A percentile compares a stretch with the other conserved stretches of the same genome.
phyloP scores from a whole-genome alignment of 2,888 invertebrate genomes.

The Mesorhabditis spiculigera region DNA sequence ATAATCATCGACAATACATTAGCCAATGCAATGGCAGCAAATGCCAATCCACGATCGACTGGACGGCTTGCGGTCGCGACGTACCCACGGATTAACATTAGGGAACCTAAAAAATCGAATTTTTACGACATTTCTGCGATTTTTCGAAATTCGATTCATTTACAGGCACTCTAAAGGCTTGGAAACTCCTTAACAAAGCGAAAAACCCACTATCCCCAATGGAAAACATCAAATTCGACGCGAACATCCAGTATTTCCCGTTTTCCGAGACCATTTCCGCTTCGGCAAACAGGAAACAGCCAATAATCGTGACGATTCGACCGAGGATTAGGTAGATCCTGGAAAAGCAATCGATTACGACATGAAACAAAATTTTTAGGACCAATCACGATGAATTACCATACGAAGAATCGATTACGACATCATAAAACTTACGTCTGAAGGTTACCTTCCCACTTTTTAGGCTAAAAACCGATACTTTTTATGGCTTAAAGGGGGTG shows the following conservation, averaged over 20 bases:
- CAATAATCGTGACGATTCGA: slow-evolving; percentile 20
- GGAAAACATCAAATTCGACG: slow-evolving; percentile 25
- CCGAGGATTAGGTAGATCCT: slow-evolving; percentile 24
- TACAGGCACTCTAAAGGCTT: too few species aligned
- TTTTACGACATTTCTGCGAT: too few species aligned
- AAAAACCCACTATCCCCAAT: slow-evolving; percentile 20
- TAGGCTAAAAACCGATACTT: background rate
- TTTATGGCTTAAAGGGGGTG: background rate
- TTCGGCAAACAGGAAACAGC: slow-evolving; percentile 18
- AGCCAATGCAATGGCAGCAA: slow-evolving; percentile 20
- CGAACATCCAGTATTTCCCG: slow-evolving; percentile 26
- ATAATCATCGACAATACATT: slow-evolving; percentile 24
- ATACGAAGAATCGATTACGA: too few species aligned
- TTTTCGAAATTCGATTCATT: too few species aligned
- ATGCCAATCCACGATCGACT: slow-evolving; percentile 23
- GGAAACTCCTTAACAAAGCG: background rate
- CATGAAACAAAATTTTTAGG: too few species aligned
- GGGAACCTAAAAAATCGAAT: slow-evolving; percentile 14
- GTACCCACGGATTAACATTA: slow-evolving; percentile 26
- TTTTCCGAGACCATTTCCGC: slow-evolving; percentile 19
- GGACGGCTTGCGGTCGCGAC: slow-evolving; percentile 22
- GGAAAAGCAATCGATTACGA: background rate
- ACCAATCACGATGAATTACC: too few species aligned
- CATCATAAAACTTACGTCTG: too few species aligned
- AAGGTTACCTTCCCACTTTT: too few species aligned